These are phyloP conservation scores for Tylochromis polylepis DNA, from an alignment of 2,113 vertebrate genomes.

Conservation along the genomic window DNA sequence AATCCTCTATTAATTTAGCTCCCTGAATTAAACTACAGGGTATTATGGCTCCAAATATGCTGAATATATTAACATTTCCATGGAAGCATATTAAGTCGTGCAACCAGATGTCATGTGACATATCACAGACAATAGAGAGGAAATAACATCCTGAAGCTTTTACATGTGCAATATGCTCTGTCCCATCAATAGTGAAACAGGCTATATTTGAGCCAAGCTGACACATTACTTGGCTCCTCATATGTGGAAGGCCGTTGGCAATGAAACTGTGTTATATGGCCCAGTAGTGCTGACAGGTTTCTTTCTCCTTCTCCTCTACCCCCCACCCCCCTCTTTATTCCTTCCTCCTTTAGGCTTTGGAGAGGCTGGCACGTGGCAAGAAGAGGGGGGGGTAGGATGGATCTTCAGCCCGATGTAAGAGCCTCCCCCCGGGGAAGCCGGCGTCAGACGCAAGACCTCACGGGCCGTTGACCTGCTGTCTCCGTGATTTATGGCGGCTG, in stretches of 20 bases:
- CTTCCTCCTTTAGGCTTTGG: slow-evolving; percentile 56
- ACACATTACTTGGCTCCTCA: slow-evolving; percentile 62
- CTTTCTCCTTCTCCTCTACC: slow-evolving; percentile 44
- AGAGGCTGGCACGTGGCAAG: slow-evolving; percentile 45
- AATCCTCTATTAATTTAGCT: slow-evolving; percentile 31
- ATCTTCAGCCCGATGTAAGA: slow-evolving; percentile 42
- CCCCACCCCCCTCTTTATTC: slow-evolving; percentile 24
- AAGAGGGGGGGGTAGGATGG: slow-evolving; percentile 52
- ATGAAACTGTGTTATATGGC: slow-evolving; percentile 67
- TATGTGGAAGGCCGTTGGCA: slow-evolving; percentile 48
- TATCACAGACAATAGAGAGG: slow-evolving; percentile 3
- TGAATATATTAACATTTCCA: slow-evolving; percentile 21
- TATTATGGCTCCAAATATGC: not conserved
- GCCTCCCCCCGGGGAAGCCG: slow-evolving; percentile 57
- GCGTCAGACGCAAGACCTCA: slow-evolving; percentile 53
- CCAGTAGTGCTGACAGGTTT: slow-evolving; percentile 72
- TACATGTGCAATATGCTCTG: slow-evolving; percentile 34
- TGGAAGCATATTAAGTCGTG: slow-evolving; percentile 5
- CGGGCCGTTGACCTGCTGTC: slow-evolving; percentile 61
- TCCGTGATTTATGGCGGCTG: slow-evolving; percentile 71
- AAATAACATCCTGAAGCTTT: slow-evolving; percentile 38
- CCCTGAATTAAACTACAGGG: slow-evolving; percentile 17
- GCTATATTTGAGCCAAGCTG: slow-evolving; percentile 46
- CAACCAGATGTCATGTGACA: slow-evolving; percentile 11
- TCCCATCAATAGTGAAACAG: slow-evolving; percentile 39